These are phyloP conservation scores for Cyanoramphus novaezelandiae DNA, from an alignment of 2,113 vertebrate species.

Conservation along the genomic window DNA sequence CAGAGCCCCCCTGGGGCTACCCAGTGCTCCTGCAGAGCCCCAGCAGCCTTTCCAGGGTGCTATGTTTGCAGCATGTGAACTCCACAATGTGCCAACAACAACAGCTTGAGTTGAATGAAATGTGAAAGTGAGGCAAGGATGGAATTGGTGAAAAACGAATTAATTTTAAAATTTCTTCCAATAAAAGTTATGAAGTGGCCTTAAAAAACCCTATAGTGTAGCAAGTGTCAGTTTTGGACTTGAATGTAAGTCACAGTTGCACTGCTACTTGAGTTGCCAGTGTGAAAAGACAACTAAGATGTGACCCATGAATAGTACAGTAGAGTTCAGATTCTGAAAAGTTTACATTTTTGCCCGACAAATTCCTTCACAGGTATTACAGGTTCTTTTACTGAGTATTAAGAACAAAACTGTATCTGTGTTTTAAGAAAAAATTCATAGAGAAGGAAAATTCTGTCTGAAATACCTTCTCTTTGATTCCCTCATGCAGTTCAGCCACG, in stretches of 20 bases:
- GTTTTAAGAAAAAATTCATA: neutral
- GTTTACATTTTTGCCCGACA: neutral
- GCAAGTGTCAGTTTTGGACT: neutral
- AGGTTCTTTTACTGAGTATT: neutral
- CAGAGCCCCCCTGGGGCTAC: rapidly evolving
- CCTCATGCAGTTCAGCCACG: neutral
- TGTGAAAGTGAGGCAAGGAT: neutral
- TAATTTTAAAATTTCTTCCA: neutral
- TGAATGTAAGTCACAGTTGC: neutral
- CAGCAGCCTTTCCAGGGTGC: neutral
- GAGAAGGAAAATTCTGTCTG: neutral
- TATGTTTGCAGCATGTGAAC: neutral
- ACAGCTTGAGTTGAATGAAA: neutral
- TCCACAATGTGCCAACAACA: neutral
- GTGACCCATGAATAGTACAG: neutral
- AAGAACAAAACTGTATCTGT: neutral
- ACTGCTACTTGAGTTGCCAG: neutral
- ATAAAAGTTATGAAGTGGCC: neutral
- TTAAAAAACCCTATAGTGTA: neutral
- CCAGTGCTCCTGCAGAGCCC: rapidly evolving
- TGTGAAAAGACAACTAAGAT: neutral
- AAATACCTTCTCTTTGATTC: neutral
- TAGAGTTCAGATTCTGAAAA: neutral
- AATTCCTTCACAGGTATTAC: neutral
- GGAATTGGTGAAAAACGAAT: neutral